Conservation (phyloP, 2,113 vertebrate genomes). For the Noturus placidus region DNA sequence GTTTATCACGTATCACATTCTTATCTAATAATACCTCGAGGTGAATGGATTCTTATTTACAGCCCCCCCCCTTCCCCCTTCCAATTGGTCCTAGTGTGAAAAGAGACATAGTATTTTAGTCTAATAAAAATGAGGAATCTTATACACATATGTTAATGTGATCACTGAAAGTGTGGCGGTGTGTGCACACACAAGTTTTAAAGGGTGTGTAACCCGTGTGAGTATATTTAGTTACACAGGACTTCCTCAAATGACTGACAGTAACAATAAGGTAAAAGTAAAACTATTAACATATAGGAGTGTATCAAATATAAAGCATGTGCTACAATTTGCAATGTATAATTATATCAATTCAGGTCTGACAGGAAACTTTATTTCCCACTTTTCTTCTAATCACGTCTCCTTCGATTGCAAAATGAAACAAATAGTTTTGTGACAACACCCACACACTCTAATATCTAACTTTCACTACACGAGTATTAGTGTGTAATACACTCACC, state of each 20-base stretch:
- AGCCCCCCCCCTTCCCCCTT: not conserved
- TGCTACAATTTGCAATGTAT: no score
- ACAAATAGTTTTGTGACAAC: constrained; percentile 3
- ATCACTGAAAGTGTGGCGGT: not conserved
- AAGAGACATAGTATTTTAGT: constrained; percentile 2
- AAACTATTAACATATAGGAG: not conserved
- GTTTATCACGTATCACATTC: constrained; percentile 17
- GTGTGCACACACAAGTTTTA: constrained; percentile 19
- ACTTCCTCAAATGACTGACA: constrained; percentile 41
- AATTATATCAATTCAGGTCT: not conserved
- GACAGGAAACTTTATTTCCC: not conserved
- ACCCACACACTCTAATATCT: constrained; percentile 2
- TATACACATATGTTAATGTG: constrained; percentile 11
- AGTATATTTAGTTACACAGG: constrained; percentile 36
- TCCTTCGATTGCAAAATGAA: not conserved
- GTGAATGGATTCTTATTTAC: constrained; percentile 5
- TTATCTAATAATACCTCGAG: constrained; percentile 10
- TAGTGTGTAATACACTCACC: constrained; percentile 8
- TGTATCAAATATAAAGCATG: no score
- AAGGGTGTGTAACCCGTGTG: constrained; percentile 33
- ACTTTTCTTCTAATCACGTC: not conserved
- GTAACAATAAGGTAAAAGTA: constrained; percentile 20
- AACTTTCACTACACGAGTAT: constrained; percentile 2
- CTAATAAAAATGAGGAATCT: constrained; percentile 12
- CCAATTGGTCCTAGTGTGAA: not conserved